Conservation (phyloP, 2,113 vertebrate species). For the Chiloscyllium plagiosum region DNA sequence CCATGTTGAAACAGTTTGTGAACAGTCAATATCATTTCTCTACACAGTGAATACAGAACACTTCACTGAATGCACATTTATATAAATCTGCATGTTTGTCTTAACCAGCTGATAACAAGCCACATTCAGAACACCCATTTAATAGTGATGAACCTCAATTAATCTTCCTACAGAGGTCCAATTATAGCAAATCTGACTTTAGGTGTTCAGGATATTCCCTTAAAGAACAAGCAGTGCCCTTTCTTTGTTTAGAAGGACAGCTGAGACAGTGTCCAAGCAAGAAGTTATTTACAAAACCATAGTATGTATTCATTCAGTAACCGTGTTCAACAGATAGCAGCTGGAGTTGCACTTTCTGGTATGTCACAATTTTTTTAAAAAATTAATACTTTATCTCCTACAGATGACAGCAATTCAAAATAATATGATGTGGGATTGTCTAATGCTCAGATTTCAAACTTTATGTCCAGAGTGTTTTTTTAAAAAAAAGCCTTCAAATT, state of each 20-base stretch:
- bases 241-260: slow-evolving; percentile 47
- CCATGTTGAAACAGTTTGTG: slow-evolving; percentile 12
- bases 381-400: not conserved
- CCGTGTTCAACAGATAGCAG: slow-evolving; percentile 43
- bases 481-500: not conserved
- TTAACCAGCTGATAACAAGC: not conserved
- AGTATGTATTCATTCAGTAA: slow-evolving; percentile 41
- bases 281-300: slow-evolving; percentile 40
- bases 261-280: slow-evolving; percentile 46
- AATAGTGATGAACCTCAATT: not conserved
- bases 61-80: not conserved
- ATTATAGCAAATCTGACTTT: not conserved
- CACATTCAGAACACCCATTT: not conserved
- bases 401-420: not conserved
- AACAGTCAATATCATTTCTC: not conserved
- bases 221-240: not conserved
- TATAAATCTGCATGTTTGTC: not conserved
- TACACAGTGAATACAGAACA: not conserved
- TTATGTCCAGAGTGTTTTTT: not conserved
- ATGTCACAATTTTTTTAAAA: slow-evolving; percentile 11
- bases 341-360: slow-evolving; percentile 48
- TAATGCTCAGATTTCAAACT: not conserved
- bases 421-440: not conserved
- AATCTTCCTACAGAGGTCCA: not conserved
- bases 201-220: not conserved